Evolutionary conservation across 1,140 invertebrate species (phyloP), one percentile per base, ranked within the genome.

Genomic region (Amphibalanus amphitrite): DNA sequence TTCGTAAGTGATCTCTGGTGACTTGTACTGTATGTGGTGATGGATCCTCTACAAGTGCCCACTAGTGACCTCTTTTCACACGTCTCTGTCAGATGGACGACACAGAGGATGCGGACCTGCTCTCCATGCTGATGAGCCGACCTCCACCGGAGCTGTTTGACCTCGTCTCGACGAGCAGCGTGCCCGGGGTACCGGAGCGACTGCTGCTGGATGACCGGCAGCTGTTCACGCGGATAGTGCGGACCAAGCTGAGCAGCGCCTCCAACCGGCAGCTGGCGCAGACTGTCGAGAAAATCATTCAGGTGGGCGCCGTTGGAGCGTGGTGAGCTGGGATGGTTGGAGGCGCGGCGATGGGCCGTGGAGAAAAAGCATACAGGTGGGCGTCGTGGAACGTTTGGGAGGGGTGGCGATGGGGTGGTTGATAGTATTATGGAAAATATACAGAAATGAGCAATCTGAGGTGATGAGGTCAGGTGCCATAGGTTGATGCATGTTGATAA

Each of bases 31-130:
- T 38, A 15, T 38, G 33, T 38, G 33, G 33, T 38, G 4, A 15
- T 15, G 33, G 33, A 38, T 4, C 33, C 33, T 38, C 15, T 4
- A 38, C 33, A 38, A n/a, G n/a, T n/a, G n/a, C n/a, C n/a, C n/a
- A n/a, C n/a, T n/a, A n/a, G n/a, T n/a, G 33, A 4, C 4, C 33
- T 38, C 4, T 38, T 6, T 4, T 15, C 33, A 38, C 33, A 15
- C 33, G 4, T 38, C 33, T 4, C 15, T 38, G 33, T 38, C 33
- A 38, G 33, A 87, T 95, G 23, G 92, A 95, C 77, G 92, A 95
- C 79, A 85, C 88, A 10, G 89, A 93, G 78, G 92, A 94, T 79
- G 85, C 89, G 75, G 90, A 92, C 78, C 86, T 91, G 69, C 86
- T 91, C 72, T 84, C 85, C 23, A 83, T 91, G 47, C 80, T 95